Evolutionary conservation across 1,140 invertebrate species (phyloP).

Genomic region (Orchestia grillus): DNA sequence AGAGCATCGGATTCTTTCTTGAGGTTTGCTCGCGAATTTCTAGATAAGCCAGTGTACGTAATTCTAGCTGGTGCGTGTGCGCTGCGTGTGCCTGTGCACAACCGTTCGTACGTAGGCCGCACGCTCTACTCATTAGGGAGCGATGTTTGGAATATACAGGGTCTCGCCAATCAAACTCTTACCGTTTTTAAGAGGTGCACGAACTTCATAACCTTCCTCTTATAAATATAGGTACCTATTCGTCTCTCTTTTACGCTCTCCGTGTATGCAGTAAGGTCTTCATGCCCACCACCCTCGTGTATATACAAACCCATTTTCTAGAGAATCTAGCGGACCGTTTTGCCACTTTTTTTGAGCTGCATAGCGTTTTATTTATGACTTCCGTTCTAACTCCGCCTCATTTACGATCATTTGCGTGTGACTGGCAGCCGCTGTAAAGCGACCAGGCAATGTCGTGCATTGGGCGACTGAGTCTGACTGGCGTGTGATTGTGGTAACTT

Average conservation of each 20-base stretch:
- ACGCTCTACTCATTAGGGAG: neutral
- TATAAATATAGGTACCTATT: neutral
- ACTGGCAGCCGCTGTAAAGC: neutral
- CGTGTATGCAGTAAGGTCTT: neutral
- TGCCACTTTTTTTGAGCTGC: neutral
- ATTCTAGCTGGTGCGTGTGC: neutral
- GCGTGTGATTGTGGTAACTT: neutral
- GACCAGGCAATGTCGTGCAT: neutral
- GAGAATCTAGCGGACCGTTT: neutral
- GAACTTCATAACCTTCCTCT: neutral
- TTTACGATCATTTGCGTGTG: neutral
- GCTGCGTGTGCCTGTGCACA: neutral
- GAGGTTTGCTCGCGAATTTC: neutral
- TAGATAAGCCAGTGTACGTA: neutral
- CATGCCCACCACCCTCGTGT: neutral
- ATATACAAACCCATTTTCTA: neutral
- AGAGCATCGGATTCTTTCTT: neutral
- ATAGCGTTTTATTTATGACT: constrained; percentile 1
- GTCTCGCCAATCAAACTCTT: constrained; percentile 40
- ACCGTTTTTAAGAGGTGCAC: constrained; percentile 8
- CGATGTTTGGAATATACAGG: constrained; percentile 26
- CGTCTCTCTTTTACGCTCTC: neutral
- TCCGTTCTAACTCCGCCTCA: neutral
- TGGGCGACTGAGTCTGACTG: neutral
- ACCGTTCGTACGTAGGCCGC: neutral